Evolutionary conservation across 2,888 invertebrate genomes (phyloP), one percentile per base, ranked within the genome.

Genomic region (Oxyteleia sp.): DNA sequence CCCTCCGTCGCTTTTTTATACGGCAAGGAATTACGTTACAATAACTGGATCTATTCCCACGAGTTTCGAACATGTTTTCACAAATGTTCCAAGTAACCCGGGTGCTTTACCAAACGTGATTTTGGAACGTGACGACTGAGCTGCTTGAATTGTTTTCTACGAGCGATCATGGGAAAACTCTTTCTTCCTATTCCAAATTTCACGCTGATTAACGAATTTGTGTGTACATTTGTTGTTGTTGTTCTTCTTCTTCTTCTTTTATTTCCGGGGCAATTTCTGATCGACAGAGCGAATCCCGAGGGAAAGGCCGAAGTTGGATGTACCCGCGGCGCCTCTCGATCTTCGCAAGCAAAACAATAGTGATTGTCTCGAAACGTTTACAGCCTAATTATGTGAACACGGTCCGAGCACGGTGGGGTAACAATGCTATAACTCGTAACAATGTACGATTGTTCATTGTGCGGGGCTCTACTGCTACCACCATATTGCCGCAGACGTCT

Each of bases 381-480:
- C 92, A 93, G 93, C 92, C 93, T 93, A 93, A 93, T 93, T 93
- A 93, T 93, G 93, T 93, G 93, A 93, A 93, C 93, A 92, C 89
- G 90, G 89, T 89, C 90, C 90, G 87, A 88, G 88, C 92, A 90
- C 88, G 89, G 90, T 91, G 92, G 90, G 91, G 91, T 93, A 93
- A 93, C 93, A 93, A 93, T 93, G 92, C 93, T 91, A 92, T 93
- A 93, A 93, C 93, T 92, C 92, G 91, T 92, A 93, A 93, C 93
- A 93, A 93, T 93, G 93, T 93, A 92, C 93, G 89, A 93, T 93
- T 93, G 93, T 93, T 93, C 93, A 93, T 93, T 93, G 93, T 93
- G 90, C 89, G 87, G 61, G 74, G 80, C 76, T 81, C 41, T 66
- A 53, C 75, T 69, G 81, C n/a, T n/a, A n/a, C n/a, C n/a, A n/a